Base-by-base conservation (phyloP, 2,888 invertebrate genomes). In the Philereme vetulata region DNA sequence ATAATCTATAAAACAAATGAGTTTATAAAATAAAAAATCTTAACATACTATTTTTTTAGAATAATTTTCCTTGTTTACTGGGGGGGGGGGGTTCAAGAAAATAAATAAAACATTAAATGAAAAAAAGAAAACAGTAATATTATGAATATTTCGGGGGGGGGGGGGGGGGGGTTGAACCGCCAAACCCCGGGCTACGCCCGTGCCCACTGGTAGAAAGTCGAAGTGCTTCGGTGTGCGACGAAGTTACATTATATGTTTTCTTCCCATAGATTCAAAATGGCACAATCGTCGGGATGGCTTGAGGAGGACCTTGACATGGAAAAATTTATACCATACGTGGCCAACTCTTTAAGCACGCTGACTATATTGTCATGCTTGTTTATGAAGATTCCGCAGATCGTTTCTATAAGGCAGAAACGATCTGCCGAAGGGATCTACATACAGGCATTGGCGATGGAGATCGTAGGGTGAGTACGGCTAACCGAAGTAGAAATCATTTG, bases 351-450 rank as follows among this genome's bases (percentile, higher is more conserved):
- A 54, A 97, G 96, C 80, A 79, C 95, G 9, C 85, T 96, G n/a
- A 97, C 96, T 0, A 96, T 97, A 66, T 81, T 94, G 46, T 94
- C 96, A 76, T 96, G 97, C 78, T 90, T 96, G 53, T 93, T 97
- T 68, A 88, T 96, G 69, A 97, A 97, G 92, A 93, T 97, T 51
- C 97, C 97, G 0, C 97, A 97, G 90, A 97, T 97, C 64, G 82
- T 94, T 66, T 94, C 94, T 58, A 90, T 97, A 53, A 76, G 93
- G 4, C 88, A 93, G 66, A 93, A 94, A 52, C 93, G 95, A 81
- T 95, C 95, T 54, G 94, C 96, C 0, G 93, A 93, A 71, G 96
- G 97, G 58, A 93, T 96, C 61, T 95, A 94, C 73, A 74, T 95
- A 44, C 85, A 94, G 67, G 94, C 95, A 35, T 86, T 96, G 70